Evolutionary conservation across 2,888 invertebrate species (phyloP).

Genomic region (Apotomis turbidana): DNA sequence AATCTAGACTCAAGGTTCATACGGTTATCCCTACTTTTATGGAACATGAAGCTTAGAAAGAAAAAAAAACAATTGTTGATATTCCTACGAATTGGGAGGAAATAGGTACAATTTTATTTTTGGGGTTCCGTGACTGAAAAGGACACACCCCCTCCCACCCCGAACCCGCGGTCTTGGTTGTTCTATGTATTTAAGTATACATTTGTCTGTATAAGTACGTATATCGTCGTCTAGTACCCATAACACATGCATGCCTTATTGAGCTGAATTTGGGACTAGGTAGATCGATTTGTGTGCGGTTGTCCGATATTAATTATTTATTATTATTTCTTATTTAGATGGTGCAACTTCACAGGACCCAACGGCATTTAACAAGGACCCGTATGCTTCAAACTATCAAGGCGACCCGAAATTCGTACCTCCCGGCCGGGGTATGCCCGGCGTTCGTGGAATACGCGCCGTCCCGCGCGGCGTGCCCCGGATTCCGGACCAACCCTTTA

Average conservation of each 20-base stretch:
- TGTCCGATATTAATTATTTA: too few relatives aligned
- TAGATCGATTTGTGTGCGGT: too few relatives aligned
- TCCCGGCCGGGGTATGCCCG: conserved; percentile 46
- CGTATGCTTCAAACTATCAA: conserved; percentile 6
- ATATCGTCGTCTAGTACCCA: too few relatives aligned
- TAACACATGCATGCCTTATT: too few relatives aligned
- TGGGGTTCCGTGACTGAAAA: too few relatives aligned
- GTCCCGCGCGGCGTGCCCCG: conserved; percentile 47
- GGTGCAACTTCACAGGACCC: neutral
- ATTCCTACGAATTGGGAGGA: too few relatives aligned
- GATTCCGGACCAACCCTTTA: conserved; percentile 56
- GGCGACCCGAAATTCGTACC: conserved; percentile 43
- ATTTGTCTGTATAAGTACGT: too few relatives aligned
- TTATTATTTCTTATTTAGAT: neutral
- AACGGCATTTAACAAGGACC: neutral
- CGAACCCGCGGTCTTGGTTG: too few relatives aligned
- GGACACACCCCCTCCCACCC: too few relatives aligned
- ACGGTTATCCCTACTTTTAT: conserved; percentile 11
- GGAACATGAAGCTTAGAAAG: conserved; percentile 23
- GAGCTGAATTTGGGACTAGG: too few relatives aligned
- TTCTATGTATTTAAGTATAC: too few relatives aligned
- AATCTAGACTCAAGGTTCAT: conserved; percentile 21
- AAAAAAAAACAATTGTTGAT: neutral
- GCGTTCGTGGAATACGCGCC: conserved; percentile 50
- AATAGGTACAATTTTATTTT: too few relatives aligned